Evolutionary conservation across 2,113 vertebrate genomes (phyloP), one percentile per base, ranked within the genome.

Genomic region (Seriola dumerili): DNA sequence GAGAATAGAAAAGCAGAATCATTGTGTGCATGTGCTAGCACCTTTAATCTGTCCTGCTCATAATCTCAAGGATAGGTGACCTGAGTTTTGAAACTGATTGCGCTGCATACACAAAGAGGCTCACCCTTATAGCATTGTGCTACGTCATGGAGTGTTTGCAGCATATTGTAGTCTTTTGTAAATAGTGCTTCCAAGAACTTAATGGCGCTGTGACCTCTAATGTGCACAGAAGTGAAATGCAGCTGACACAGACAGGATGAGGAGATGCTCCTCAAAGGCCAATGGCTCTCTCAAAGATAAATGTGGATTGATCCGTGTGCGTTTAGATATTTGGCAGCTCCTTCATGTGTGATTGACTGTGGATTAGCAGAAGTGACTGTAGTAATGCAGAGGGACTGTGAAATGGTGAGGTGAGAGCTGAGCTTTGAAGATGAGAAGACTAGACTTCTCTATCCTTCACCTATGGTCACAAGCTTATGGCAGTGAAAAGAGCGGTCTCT

Each of bases 391-490:
- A 25, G 21, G 54, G n/a, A 23, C 54, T 14, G 44, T 63, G 34
- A 67, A 66, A 46, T 54, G 21, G 25, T 68, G 46, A 48, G 25
- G 38, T 19, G 12, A 65, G 38, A 66, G 69, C 62, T 50, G 14
- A n/a, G n/a, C 10, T 16, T 8, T 50, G 29, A 73, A 0, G 23
- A 70, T 50, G 5, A 29, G 52, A 32, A 38, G 5, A 11, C 8
- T 32, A 61, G 3, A 40, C 29, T 78, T 68, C 55, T 55, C 21
- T 1, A 29, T 12, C 55, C 40, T 6, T 21, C n/a, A 55, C 9
- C 52, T 10, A 25, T 25, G 11, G 70, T 54, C 19, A 34, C 16
- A 38, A 50, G 38, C 17, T 46, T 46, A n/a, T 34, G 17, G 3
- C 63, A 38, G 59, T 29, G 50, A 48, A 71, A 59, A 40, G 32